Evolutionary conservation across 1,140 invertebrate genomes (phyloP), one percentile per base, ranked within the genome.

Genomic region (Eubasilissa regina): DNA sequence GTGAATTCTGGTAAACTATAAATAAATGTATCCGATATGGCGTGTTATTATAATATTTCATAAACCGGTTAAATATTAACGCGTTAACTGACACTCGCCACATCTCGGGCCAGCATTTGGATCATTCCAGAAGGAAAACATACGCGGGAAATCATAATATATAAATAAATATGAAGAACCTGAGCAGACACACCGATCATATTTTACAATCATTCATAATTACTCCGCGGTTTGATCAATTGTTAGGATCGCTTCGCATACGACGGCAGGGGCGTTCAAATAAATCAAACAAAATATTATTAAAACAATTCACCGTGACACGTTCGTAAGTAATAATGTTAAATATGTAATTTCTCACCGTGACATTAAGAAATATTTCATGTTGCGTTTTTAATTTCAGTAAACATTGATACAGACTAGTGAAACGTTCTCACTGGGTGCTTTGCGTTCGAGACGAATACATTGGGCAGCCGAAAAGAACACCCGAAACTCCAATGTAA

Each of bases 11-110:
- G 58, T 68, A 35, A 15, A 73, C 55, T 74, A 43, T 47, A 68
- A 75, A 79, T 79, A 70, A 48, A 58, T 75, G 78, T 75, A 75
- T 53, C 77, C 48, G 48, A 80, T 79, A 83, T 81, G 77, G 77
- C 87, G 88, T 89, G 88, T 89, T 89, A 89, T 89, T 87, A 89
- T 88, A 89, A 89, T 89, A 89, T 87, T 89, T 89, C 89, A 89
- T 89, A 89, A 89, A 88, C 89, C 87, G 89, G 89, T 89, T 89
- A 89, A 89, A 89, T 89, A 89, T 89, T 88, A 85, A 86, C 86
- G 85, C 86, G 89, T 85, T 87, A 88, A 89, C 87, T 89, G 89
- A 89, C 87, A 88, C 86, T 88, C 87, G 82, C 87, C 85, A 84
- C 43, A 56, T 58, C 62, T 19, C 11, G 60, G 15, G 17, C 55